Conservation (phyloP, 2,113 vertebrate genomes). For the Centropristis striata region DNA sequence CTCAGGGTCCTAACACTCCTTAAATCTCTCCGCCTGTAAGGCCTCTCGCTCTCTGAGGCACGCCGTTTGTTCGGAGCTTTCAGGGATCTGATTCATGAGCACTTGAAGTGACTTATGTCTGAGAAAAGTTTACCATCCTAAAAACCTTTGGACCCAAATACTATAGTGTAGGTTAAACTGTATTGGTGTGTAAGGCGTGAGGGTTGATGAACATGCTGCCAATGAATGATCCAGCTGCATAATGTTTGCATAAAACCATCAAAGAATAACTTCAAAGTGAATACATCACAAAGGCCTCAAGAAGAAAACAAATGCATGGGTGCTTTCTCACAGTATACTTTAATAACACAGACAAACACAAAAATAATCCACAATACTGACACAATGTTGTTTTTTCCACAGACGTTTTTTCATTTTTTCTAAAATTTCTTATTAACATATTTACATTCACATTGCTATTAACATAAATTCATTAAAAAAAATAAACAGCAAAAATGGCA, state of each 20-base stretch:
- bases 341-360: conserved; percentile 75
- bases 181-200: conserved; percentile 18
- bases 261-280: conserved; percentile 7
- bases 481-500: conserved; percentile 67
- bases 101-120: conserved; percentile 73
- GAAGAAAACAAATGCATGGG: not conserved
- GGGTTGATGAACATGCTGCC: not conserved
- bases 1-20: conserved; percentile 51
- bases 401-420: conserved; percentile 47
- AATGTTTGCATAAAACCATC: not conserved
- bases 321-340: conserved; percentile 61
- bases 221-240: not conserved
- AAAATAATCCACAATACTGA: conserved; percentile 74
- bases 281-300: not conserved
- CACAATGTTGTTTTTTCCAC: conserved; percentile 50
- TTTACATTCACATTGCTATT: conserved; percentile 73
- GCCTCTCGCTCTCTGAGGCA: conserved; percentile 43
- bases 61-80: conserved; percentile 63
- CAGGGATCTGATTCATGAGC: conserved; percentile 60
- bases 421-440: conserved; percentile 83
- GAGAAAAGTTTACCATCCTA: conserved; percentile 57
- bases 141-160: conserved; percentile 37
- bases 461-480: conserved; percentile 57
- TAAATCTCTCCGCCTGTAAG: conserved; percentile 69
- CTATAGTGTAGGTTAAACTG: conserved; percentile 18